A percentile compares a stretch with the other conserved stretches of the same genome.
phyloP scores from a whole-genome alignment of 37 sponge, comb jelly and placozoan species.

The Chondrilla cf. caribensis region DNA sequence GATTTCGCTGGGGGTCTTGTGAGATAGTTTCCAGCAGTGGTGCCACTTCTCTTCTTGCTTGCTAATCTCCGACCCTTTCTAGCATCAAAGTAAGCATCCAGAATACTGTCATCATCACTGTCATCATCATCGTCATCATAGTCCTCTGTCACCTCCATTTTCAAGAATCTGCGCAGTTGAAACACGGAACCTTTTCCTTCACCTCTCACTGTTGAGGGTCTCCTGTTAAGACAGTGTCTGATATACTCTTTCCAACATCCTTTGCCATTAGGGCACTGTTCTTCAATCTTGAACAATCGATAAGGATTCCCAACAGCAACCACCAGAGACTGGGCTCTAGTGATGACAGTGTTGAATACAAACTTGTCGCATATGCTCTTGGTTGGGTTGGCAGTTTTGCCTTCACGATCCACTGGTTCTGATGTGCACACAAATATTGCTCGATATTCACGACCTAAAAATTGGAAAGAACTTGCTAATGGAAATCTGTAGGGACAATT shows the following conservation, averaged over 20 bases:
- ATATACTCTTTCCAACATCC: slow-evolving; percentile 21
- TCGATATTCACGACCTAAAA: slow-evolving; percentile 22
- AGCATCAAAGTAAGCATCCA: no score
- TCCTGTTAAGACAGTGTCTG: background rate
- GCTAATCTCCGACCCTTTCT: no score
- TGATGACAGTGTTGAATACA: slow-evolving; percentile 57
- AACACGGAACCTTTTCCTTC: no score
- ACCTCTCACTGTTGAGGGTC: background rate
- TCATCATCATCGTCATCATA: no score
- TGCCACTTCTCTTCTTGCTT: no score
- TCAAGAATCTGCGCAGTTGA: no score
- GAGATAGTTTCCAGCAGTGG: no score
- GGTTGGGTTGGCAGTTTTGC: slow-evolving; percentile 19
- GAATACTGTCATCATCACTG: no score
- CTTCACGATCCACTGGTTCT: slow-evolving; percentile 19
- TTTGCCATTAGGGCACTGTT: background rate
- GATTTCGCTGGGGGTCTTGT: no score
- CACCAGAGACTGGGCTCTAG: slow-evolving; percentile 53
- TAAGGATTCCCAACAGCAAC: slow-evolving; percentile 56
- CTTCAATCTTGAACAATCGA: slow-evolving; percentile 28
- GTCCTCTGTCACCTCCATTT: no score
- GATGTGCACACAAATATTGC: slow-evolving; percentile 23
- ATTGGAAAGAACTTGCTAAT: background rate
- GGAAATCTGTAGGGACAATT: no score
- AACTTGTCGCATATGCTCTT: slow-evolving; percentile 45